A percentile compares a stretch with the other conserved stretches of the same genome.
Conservation (phyloP, 2,888 invertebrate species). For the Campoletis raptor region DNA sequence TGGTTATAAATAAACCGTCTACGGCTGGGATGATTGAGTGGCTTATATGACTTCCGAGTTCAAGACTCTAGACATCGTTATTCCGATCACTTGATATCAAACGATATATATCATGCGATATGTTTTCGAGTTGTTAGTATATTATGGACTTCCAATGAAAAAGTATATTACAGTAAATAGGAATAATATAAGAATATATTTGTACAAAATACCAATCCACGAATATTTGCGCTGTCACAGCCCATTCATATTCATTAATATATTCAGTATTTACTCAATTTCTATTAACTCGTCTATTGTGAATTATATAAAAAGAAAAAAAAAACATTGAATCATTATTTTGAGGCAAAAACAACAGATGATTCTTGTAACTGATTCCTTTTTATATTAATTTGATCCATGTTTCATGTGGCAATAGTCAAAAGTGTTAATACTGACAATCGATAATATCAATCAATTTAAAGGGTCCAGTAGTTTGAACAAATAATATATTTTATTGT, state of each 20-base stretch:
- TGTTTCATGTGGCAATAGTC: not conserved
- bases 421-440: not conserved
- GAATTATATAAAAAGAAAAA: no score
- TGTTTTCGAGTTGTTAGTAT: not conserved
- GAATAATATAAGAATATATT: conserved; percentile 2
- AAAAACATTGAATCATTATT: not conserved
- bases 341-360: not conserved
- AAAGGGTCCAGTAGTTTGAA: not conserved
- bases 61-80: conserved; percentile 27
- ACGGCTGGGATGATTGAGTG: not conserved
- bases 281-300: not conserved
- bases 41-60: conserved; percentile 16
- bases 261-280: not conserved
- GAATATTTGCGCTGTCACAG: conserved; percentile 59
- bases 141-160: conserved; percentile 20
- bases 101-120: conserved; percentile 1
- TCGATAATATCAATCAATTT: not conserved
- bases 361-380: not conserved
- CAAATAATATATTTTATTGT: not conserved
- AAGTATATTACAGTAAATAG: conserved; percentile 54
- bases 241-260: not conserved
- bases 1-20: not conserved
- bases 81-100: conserved; percentile 20
- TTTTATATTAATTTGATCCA: not conserved
- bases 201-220: conserved; percentile 51